Base-by-base conservation (phyloP, 2,113 vertebrate genomes). In the Climacteris rufus region DNA sequence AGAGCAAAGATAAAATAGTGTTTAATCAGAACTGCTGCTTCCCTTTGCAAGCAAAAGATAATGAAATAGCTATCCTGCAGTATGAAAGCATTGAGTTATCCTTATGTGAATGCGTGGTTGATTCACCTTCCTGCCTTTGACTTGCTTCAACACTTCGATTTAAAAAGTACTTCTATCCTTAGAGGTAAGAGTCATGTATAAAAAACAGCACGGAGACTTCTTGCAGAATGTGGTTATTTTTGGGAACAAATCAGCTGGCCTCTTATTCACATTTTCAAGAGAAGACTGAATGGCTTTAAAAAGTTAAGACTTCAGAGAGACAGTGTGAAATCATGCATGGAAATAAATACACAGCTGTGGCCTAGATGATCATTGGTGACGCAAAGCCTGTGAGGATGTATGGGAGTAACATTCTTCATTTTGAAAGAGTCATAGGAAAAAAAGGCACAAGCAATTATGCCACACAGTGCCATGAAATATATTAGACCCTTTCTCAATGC, bases 1-100 rank as follows among this genome's bases (percentile, higher is more conserved):
- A 97, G 85, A 96, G 81, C 83, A 70, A 81, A 94, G 93, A 98
- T 97, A 94, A 98, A 96, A 95, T 28, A 92, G 88, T 40, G 83
- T 96, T 97, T 97, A 84, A 97, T 96, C 90, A 95, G 87, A 97
- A 85, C 69, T 95, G 87, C 83, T 20, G 65, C 83, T 97, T 92
- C 88, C 93, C 94, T 89, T 89, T 85, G 83, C 81, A 81, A 93
- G 94, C 47, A 93, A 90, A 95, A 89, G 95, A 95, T 94, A 89
- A 68, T 31, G 76, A 89, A 96, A 95, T n/a, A 93, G 92, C 89
- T 94, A 59, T 79, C 94, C 89, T 57, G 72, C 91, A 91, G 93
- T 81, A 93, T 22, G 79, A 90, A 93, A 94, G 75, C 82, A 42
- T 14, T 9, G 44, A 59, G 68, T 69, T 76, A 82, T 65, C 90